phyloP scores from a whole-genome alignment of 2,797 vertebrate species.

The Craterocephalus amniculus region DNA sequence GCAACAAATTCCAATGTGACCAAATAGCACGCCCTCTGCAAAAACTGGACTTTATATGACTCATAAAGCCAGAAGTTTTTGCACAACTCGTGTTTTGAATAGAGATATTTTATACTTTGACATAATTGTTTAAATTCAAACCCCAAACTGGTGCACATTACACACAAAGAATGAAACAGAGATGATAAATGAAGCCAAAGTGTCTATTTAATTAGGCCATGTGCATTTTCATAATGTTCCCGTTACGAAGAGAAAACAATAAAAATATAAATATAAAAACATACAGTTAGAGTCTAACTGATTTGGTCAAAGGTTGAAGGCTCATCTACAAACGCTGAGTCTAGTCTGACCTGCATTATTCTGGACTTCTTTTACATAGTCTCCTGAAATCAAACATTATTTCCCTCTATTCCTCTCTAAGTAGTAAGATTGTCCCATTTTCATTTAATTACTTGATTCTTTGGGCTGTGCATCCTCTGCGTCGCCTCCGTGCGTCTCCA shows the following conservation, averaged over 20 bases:
- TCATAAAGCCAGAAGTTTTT: slow-evolving; percentile 11
- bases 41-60: neutral
- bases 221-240: neutral
- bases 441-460: slow-evolving; percentile 1
- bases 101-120: too few species aligned
- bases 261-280: neutral
- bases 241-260: neutral
- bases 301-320: neutral
- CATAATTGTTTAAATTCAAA: slow-evolving; percentile 3
- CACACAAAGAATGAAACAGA: neutral
- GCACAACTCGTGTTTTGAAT: neutral
- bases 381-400: neutral
- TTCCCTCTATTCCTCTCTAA: neutral
- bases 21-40: neutral
- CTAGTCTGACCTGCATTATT: neutral
- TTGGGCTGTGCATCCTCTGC: slow-evolving; percentile 6
- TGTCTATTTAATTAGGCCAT: neutral
- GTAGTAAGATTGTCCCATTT: neutral
- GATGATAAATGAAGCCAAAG: neutral
- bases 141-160: neutral
- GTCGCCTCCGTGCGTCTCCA: slow-evolving; percentile 64
- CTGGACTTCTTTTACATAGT: neutral
- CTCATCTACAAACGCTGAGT: neutral
- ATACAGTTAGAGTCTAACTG: neutral
- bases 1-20: neutral